Base-by-base conservation (phyloP, 2,888 invertebrate genomes). In the Branchellion lobata region DNA sequence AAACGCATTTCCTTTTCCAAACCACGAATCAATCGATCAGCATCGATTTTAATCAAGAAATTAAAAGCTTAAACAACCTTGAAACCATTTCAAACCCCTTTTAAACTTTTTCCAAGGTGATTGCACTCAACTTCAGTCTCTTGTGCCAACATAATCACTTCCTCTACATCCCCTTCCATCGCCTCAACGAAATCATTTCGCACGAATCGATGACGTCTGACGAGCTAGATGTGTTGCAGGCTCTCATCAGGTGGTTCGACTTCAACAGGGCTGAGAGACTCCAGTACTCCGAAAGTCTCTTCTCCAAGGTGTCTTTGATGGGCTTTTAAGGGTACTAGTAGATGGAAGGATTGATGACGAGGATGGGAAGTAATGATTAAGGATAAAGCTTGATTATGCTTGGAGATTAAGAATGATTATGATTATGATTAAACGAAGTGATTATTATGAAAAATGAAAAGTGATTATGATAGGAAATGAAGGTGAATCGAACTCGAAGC, bases 241-340 rank as follows among this genome's bases (percentile, higher is more conserved):
- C 81, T 14, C 36, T 81, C 1, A 78, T 79, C 36, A 61, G 75
- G 18, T 81, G 81, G 81, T 34, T 81, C 24, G 81, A 81, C 69
- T 78, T 74, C 78, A 68, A 80, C 68, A 72, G 81, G 5, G n/a
- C 27, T 3, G 78, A 78, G 18, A 74, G 81, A 34, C 36, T 73
- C 24, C 74, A 40, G 61, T 75, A 65, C 65, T 75, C 79, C 1
- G 47, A 68, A 36, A 47, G 29, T 29, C 78, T 81, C 27, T 74
- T 81, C 14, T 68, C 68, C 11, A 57, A 57, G 61, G 61, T 57
- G n/a, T n/a, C n/a, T n/a, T n/a, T n/a, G n/a, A n/a, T n/a, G n/a
- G n/a, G n/a, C n/a, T n/a, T n/a, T n/a, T n/a, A n/a, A n/a, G n/a
- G n/a, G n/a, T n/a, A n/a, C n/a, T n/a, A n/a, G n/a, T n/a, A n/a